A percentile compares a stretch with the other conserved stretches of the same genome.
Conservation (phyloP, 2,888 invertebrate genomes). For the Drosophila falleni region DNA sequence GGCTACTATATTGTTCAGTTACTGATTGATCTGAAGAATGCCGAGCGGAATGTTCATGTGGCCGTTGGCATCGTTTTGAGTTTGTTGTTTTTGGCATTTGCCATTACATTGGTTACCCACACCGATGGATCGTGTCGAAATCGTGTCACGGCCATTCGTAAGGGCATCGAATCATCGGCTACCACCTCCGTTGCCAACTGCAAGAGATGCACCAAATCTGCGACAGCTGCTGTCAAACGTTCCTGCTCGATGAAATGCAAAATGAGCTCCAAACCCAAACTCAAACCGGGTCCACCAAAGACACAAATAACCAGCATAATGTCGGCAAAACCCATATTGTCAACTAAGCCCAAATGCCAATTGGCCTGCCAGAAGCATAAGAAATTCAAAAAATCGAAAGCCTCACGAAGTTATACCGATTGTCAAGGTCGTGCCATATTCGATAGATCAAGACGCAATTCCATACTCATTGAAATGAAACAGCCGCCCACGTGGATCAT, state of each 20-base stretch:
- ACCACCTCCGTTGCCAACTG: constrained; percentile 1
- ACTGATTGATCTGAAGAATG: constrained; percentile 52
- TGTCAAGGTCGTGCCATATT: constrained; percentile 72
- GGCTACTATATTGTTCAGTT: constrained; percentile 57
- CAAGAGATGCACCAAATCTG: constrained; percentile 1
- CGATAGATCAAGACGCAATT: constrained; percentile 59
- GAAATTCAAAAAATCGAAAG: background rate
- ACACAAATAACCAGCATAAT: background rate
- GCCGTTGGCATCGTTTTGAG: constrained; percentile 45
- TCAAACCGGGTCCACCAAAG: background rate
- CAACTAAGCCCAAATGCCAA: background rate
- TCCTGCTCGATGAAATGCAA: background rate
- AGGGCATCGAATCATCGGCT: background rate
- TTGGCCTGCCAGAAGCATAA: background rate
- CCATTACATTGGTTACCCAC: constrained; percentile 49
- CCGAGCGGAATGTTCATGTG: constrained; percentile 64
- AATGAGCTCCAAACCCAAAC: background rate
- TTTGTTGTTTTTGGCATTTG: constrained; percentile 54
- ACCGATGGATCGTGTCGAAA: constrained; percentile 2
- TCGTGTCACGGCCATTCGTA: background rate
- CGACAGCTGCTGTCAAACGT: background rate
- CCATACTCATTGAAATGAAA: constrained; percentile 79
- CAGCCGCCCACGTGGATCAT: constrained; percentile 75
- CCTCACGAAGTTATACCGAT: constrained; percentile 43
- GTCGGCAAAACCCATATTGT: too few species aligned